Evolutionary conservation across 2,888 invertebrate species (phyloP).

Genomic region (Colletes collaris): DNA sequence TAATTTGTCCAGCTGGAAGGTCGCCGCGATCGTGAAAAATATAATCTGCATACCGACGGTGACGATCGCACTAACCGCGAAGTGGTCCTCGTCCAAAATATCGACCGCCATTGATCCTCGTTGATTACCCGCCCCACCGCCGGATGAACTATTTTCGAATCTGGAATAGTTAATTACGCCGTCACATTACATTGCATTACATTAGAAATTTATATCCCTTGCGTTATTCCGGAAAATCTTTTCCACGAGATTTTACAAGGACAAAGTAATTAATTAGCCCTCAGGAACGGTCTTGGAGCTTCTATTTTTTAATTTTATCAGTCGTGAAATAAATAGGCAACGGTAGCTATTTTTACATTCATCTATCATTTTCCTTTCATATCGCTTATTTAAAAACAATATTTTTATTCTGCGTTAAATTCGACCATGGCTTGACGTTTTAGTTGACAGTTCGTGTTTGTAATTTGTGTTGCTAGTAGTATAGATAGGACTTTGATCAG

Average conservation of each 20-base stretch:
- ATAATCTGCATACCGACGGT: constrained; percentile 93
- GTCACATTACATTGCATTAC: not conserved
- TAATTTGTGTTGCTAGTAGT: constrained; percentile 15
- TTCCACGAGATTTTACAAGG: too few species aligned
- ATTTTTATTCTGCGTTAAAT: too few species aligned
- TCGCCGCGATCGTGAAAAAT: constrained; percentile 94
- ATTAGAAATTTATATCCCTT: not conserved
- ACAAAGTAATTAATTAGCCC: too few species aligned
- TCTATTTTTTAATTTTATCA: too few species aligned
- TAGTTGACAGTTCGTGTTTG: not conserved
- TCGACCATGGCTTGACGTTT: too few species aligned
- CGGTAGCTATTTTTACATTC: too few species aligned
- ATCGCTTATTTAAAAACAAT: too few species aligned
- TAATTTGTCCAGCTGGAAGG: constrained; percentile 94
- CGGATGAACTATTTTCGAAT: constrained; percentile 49
- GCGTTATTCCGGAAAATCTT: not conserved
- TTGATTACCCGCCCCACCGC: constrained; percentile 31
- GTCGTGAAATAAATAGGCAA: too few species aligned
- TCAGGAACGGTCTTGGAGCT: too few species aligned
- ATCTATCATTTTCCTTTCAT: too few species aligned
- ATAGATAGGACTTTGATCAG: constrained; percentile 6
- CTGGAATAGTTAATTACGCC: constrained; percentile 48
- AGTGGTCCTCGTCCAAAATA: constrained; percentile 92
- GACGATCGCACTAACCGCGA: constrained; percentile 93
- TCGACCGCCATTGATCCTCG: constrained; percentile 86